phyloP scores from a whole-genome alignment of 2,797 vertebrate species.

The Lutjanus campechanus region DNA sequence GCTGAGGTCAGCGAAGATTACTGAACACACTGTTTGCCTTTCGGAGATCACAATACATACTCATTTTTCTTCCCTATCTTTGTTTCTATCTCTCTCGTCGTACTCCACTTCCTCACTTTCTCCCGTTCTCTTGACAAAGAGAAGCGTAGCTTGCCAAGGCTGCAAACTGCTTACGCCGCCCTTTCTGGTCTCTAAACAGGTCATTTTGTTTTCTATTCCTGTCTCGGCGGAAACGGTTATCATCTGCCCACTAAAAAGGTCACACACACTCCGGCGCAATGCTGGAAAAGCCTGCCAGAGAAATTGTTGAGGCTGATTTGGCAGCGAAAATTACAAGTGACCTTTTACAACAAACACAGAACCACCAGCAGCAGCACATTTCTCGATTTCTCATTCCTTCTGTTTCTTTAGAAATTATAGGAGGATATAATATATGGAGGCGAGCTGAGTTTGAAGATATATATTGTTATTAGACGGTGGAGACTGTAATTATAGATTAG shows the following conservation, averaged over 20 bases:
- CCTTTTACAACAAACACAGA: constrained; percentile 80
- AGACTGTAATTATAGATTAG: constrained; percentile 67
- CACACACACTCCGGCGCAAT: constrained; percentile 69
- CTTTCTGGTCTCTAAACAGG: constrained; percentile 84
- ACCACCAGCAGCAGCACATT: constrained; percentile 50
- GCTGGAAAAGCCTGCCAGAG: constrained; percentile 77
- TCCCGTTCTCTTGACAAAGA: constrained; percentile 69
- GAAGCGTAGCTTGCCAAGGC: constrained; percentile 67
- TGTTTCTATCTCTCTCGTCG: constrained; percentile 39
- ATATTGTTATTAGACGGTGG: constrained; percentile 59
- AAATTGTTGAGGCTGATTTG: constrained; percentile 81
- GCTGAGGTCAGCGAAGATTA: constrained; percentile 55
- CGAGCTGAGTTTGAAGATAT: constrained; percentile 29
- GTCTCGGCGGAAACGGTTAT: constrained; percentile 82
- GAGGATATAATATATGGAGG: constrained; percentile 33
- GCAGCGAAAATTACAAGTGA: constrained; percentile 81
- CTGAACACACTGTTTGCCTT: constrained; percentile 43
- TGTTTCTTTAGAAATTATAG: constrained; percentile 56
- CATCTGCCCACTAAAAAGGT: constrained; percentile 85
- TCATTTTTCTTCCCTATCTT: constrained; percentile 56
- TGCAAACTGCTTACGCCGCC: constrained; percentile 79
- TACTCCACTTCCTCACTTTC: constrained; percentile 48
- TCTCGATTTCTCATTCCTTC: constrained; percentile 56
- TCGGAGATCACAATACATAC: constrained; percentile 40
- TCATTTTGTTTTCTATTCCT: constrained; percentile 88